A percentile compares a stretch with the other conserved stretches of the same genome.
phyloP scores from a whole-genome alignment of 2,888 invertebrate genomes.

The Blastobasis lacticolella region DNA sequence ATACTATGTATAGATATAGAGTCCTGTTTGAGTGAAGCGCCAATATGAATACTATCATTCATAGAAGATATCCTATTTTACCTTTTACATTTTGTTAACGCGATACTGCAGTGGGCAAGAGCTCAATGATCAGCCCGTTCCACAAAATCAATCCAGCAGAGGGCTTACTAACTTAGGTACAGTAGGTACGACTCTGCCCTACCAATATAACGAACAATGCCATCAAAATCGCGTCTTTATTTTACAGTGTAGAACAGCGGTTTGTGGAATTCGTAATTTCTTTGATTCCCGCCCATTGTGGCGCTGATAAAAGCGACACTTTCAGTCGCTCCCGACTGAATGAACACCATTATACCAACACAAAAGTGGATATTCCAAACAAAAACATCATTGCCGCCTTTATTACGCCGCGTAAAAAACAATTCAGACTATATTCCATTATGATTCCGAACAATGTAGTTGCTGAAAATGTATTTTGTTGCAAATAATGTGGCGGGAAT shows the following conservation, averaged over 20 bases:
- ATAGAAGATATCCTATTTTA: too few relatives aligned
- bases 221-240: constrained; percentile 34
- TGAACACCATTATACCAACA: constrained; percentile 68
- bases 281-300: constrained; percentile 68
- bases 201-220: constrained; percentile 36
- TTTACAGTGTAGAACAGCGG: constrained; percentile 60
- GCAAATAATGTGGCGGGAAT: constrained; percentile 33
- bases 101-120: too few relatives aligned
- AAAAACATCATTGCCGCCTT: constrained; percentile 57
- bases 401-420: constrained; percentile 54
- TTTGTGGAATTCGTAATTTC: constrained; percentile 62
- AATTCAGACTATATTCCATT: constrained; percentile 53
- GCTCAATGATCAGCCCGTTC: too few relatives aligned
- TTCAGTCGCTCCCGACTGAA: constrained; percentile 59
- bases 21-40: too few relatives aligned
- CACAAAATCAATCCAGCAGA: too few relatives aligned
- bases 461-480: constrained; percentile 40
- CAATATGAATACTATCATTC: too few relatives aligned
- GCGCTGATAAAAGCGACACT: constrained; percentile 69
- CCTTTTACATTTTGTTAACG: too few relatives aligned
- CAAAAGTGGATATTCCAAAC: constrained; percentile 67
- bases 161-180: too few relatives aligned
- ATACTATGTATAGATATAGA: too few relatives aligned
- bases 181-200: constrained; percentile 13
- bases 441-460: constrained; percentile 51